Percentiles rank a stretch among this genome's conserved stretches.
phyloP scores from a whole-genome alignment of 2,797 vertebrate genomes.

The Ibycter americanus region DNA sequence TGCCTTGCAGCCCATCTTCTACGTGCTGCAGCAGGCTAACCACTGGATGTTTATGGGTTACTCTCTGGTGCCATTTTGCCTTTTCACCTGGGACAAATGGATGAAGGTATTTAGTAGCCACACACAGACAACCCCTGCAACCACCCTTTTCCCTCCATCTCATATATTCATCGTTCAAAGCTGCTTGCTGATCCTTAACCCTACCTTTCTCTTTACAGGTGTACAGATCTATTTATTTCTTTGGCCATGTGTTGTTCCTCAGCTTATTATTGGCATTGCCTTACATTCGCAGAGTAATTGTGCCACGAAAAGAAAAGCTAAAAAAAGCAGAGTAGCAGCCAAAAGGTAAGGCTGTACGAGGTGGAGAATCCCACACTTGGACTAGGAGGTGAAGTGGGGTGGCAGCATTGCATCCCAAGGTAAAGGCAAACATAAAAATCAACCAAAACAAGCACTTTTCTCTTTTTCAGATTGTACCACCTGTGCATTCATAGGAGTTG shows the following conservation, averaged over 20 bases:
- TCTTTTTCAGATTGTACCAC: conserved; percentile 65
- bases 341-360: conserved; percentile 39
- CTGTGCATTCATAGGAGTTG: conserved; percentile 64
- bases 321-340: conserved; percentile 74
- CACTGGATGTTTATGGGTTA: conserved; percentile 99
- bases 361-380: not conserved
- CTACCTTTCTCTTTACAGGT: conserved; percentile 79
- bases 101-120: conserved; percentile 81
- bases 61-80: conserved; percentile 91
- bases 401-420: not conserved
- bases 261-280: conserved; percentile 82
- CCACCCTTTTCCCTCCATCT: not conserved
- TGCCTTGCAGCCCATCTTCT: conserved; percentile 82
- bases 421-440: not conserved
- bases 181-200: not conserved
- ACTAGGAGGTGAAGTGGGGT: not conserved
- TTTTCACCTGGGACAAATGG: conserved; percentile 97
- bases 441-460: not conserved
- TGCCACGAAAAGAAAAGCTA: conserved; percentile 86
- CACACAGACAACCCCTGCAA: accelerated
- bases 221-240: conserved; percentile 91
- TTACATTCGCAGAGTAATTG: conserved; percentile 85
- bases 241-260: conserved; percentile 89
- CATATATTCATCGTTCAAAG: not conserved
- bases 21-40: conserved; percentile 87